phyloP scores from a whole-genome alignment of 2,113 vertebrate species.

The Pteronura brasiliensis region DNA sequence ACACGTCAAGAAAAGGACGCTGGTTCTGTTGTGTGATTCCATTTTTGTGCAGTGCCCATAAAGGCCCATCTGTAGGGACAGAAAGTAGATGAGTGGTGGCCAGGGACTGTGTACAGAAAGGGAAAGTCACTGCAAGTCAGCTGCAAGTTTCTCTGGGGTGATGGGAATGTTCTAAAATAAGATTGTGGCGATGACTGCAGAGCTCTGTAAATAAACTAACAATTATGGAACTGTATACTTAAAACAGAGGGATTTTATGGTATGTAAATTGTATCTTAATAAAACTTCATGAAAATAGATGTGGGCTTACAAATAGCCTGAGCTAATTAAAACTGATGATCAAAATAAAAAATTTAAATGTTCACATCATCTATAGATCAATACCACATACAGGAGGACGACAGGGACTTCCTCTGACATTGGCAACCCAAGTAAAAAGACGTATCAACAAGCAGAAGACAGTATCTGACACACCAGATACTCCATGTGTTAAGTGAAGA shows the following conservation, averaged over 20 bases:
- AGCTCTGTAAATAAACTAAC: background rate
- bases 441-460: background rate
- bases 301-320: background rate
- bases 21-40: background rate
- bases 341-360: background rate
- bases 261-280: background rate
- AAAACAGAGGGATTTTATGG: background rate
- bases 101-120: background rate
- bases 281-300: background rate
- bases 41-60: background rate
- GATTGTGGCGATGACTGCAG: background rate
- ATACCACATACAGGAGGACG: background rate
- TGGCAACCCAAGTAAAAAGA: background rate
- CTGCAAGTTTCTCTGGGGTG: background rate
- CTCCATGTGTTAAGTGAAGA: background rate
- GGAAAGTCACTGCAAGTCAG: background rate
- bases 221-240: background rate
- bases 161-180: slow-evolving; percentile 15
- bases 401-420: background rate
- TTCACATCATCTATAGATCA: background rate
- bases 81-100: background rate
- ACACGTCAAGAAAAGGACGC: background rate
- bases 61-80: background rate
- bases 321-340: slow-evolving; percentile 1
- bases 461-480: background rate